Conservation (phyloP, 2,888 invertebrate species). For the Panopea generosa region DNA sequence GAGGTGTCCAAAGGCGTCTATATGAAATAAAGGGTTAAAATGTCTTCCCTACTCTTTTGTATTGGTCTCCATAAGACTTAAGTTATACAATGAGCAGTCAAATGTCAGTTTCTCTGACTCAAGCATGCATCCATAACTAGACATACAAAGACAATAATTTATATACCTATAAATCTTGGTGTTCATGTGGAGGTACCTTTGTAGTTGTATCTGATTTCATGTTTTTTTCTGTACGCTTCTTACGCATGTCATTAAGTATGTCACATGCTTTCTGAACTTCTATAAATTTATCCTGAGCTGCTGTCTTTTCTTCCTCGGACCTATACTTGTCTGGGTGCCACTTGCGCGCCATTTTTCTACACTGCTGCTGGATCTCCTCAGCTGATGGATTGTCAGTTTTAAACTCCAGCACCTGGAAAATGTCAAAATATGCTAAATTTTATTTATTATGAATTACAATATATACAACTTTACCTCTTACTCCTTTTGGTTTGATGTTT, state of each 20-base stretch:
- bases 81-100: too few relatives aligned
- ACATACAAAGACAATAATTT: too few relatives aligned
- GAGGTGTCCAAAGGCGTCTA: too few relatives aligned
- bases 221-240: slow-evolving; percentile 56
- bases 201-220: slow-evolving; percentile 51
- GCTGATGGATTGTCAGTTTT: slow-evolving; percentile 90
- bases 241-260: slow-evolving; percentile 87
- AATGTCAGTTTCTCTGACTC: too few relatives aligned
- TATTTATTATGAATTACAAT: not conserved
- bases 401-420: slow-evolving; percentile 90
- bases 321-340: slow-evolving; percentile 97
- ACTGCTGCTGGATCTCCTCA: slow-evolving; percentile 93
- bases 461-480: not conserved
- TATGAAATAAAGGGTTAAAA: too few relatives aligned
- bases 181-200: not conserved
- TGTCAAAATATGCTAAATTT: not conserved
- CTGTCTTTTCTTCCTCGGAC: slow-evolving; percentile 89
- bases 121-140: too few relatives aligned
- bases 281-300: slow-evolving; percentile 94
- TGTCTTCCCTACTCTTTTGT: too few relatives aligned
- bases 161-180: too few relatives aligned
- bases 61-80: too few relatives aligned
- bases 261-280: slow-evolving; percentile 97
- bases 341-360: slow-evolving; percentile 93
- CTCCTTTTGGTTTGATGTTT: too few relatives aligned